Evolutionary conservation across 1,140 invertebrate species (phyloP), one percentile per base, ranked within the genome.

Genomic region (Drosophila lowei): DNA sequence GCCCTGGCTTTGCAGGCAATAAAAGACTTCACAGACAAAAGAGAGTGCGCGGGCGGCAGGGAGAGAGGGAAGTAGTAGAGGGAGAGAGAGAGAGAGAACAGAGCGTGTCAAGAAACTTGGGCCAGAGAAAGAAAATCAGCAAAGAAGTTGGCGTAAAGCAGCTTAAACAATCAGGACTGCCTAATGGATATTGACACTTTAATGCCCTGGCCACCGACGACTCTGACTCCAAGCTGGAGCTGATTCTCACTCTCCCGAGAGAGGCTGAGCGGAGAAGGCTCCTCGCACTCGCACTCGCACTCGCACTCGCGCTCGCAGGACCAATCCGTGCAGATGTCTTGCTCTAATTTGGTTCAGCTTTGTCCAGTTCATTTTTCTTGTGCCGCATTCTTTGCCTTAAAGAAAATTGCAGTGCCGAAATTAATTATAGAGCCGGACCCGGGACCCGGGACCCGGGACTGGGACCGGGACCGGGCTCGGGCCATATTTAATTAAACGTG

Each of bases 141-240:
- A 81, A 83, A 81, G 79, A 81, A 83, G 68, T 85, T 85, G 80
- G 81, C 80, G 80, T 86, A 85, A 85, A 88, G 83, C 66, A 88
- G 81, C 81, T 86, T 86, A 86, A 86, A 79, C 83, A 86, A 86
- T 86, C 81, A 86, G 83, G 81, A 86, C 77, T 72, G 83, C 83
- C 81, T 86, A 86, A 86, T 86, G 81, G 81, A 86, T 86, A 86
- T 86, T 88, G 81, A 86, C 81, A 86, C 83, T 88, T 86, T 86
- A 88, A 86, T 86, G 81, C 83, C 71, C 77, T 56, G 61, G 78
- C 77, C 76, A 71, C 54, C 56, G 38, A 47, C 50, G 56, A 43
- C 47, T 64, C 60, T 48, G 18, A 34, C 50, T 63, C 53, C 30
- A 23, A 56, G 44, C 50, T 43, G 4, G 18, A 18, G 18, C n/a